These are phyloP conservation scores for Hippocampus guttulatus DNA, from an alignment of 2,113 vertebrate genomes.

Conservation along the genomic window DNA sequence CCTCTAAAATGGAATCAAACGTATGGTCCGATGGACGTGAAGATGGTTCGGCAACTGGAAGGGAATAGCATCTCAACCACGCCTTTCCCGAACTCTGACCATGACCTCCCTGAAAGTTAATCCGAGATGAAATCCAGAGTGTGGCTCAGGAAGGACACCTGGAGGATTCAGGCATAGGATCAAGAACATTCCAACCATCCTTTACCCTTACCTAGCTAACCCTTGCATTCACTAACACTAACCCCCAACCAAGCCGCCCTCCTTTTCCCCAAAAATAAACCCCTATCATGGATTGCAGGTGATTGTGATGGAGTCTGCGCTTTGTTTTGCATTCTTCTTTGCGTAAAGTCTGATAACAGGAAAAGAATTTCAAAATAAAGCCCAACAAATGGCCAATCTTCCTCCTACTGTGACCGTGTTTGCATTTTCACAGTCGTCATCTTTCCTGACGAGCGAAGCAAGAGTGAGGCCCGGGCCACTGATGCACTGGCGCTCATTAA, in stretches of 20 bases:
- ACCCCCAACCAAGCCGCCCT: not conserved
- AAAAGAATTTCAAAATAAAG: not conserved
- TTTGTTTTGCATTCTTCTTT: not conserved
- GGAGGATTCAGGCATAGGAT: not conserved
- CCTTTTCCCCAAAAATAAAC: not conserved
- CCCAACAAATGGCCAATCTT: not conserved
- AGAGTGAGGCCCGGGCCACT: conserved; percentile 49
- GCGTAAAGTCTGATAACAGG: not conserved
- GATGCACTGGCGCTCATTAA: conserved; percentile 81
- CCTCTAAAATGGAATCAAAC: not conserved
- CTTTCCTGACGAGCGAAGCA: conserved; percentile 26
- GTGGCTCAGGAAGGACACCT: not conserved
- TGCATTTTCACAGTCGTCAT: conserved; percentile 37
- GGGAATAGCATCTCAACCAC: not conserved
- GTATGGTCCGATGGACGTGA: not conserved
- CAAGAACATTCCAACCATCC: not conserved
- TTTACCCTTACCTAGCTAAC: not conserved
- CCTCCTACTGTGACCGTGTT: conserved; percentile 47
- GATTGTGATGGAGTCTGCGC: not conserved
- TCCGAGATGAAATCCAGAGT: not conserved
- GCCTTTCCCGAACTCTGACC: not conserved
- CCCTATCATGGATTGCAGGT: not conserved
- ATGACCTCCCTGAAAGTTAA: not conserved
- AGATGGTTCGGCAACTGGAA: not conserved
- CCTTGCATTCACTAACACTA: not conserved